Evolutionary conservation across 2,113 vertebrate species (phyloP).

Genomic region (Cyanoderma ruficeps): DNA sequence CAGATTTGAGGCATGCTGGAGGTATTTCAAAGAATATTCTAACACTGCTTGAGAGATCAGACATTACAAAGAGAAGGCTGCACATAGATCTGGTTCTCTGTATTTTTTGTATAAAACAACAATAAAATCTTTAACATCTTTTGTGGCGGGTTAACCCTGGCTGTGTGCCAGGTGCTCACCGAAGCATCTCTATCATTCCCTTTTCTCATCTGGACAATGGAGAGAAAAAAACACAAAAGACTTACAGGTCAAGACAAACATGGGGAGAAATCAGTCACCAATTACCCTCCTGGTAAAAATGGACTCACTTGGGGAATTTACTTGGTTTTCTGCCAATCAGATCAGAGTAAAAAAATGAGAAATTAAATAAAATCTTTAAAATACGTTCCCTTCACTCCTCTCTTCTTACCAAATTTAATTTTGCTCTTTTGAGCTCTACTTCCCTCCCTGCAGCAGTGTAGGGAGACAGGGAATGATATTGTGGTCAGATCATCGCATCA

Average conservation of each 20-base stretch:
- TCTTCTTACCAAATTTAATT: background rate
- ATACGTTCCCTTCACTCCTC: background rate
- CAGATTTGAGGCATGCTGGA: background rate
- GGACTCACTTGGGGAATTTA: background rate
- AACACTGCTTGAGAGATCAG: background rate
- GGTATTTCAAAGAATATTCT: constrained; percentile 7
- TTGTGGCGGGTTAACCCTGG: background rate
- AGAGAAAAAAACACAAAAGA: background rate
- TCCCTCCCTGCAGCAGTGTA: background rate
- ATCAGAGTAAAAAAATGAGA: background rate
- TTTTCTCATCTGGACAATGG: background rate
- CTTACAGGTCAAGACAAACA: background rate
- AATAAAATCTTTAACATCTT: background rate
- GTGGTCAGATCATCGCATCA: background rate
- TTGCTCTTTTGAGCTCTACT: background rate
- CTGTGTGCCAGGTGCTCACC: background rate
- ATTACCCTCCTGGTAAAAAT: background rate
- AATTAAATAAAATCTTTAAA: background rate
- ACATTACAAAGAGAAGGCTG: background rate
- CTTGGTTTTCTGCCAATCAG: background rate
- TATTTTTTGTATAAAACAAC: background rate
- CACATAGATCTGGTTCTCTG: background rate
- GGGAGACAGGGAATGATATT: background rate
- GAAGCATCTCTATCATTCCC: background rate
- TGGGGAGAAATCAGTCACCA: background rate